These are phyloP conservation scores for Xiphias gladius DNA, from an alignment of 2,113 vertebrate genomes.

Conservation along the genomic window DNA sequence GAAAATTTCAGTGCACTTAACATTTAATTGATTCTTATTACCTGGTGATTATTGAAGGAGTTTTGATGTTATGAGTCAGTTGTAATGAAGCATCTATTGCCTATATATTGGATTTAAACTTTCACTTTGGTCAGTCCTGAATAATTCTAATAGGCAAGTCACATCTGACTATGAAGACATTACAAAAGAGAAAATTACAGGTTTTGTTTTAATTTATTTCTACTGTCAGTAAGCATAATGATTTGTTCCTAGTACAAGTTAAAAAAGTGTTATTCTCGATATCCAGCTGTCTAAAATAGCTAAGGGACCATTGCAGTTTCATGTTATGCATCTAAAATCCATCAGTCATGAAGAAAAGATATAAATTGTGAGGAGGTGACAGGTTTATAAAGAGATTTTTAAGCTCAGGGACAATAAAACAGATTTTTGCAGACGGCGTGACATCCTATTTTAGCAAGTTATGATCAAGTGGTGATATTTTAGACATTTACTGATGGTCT, in stretches of 20 bases:
- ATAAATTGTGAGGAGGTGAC: conserved; percentile 5
- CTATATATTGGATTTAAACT: not conserved
- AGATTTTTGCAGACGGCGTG: not conserved
- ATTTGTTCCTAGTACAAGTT: not conserved
- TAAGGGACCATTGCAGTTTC: not conserved
- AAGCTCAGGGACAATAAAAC: not conserved
- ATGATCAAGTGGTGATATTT: conserved; percentile 1
- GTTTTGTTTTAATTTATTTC: not conserved
- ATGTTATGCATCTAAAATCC: not conserved
- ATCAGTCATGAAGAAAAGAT: not conserved
- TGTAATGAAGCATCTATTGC: conserved; percentile 1
- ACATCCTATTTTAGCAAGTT: not conserved
- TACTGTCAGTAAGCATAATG: not conserved
- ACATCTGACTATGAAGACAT: not conserved
- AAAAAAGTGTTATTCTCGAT: not conserved
- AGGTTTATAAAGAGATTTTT: conserved; percentile 3
- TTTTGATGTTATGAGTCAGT: conserved; percentile 2
- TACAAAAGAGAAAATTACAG: not conserved
- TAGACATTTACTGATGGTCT: conserved; percentile 4
- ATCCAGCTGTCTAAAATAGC: not conserved
- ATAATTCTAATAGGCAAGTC: not conserved
- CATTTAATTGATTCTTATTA: conserved; percentile 24
- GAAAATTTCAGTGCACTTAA: conserved; percentile 3
- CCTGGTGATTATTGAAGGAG: conserved; percentile 7
- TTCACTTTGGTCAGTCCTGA: not conserved